Percentiles rank a stretch among this genome's conserved stretches.
Conservation (phyloP, 2,888 invertebrate genomes). For the Salticus scenicus region DNA sequence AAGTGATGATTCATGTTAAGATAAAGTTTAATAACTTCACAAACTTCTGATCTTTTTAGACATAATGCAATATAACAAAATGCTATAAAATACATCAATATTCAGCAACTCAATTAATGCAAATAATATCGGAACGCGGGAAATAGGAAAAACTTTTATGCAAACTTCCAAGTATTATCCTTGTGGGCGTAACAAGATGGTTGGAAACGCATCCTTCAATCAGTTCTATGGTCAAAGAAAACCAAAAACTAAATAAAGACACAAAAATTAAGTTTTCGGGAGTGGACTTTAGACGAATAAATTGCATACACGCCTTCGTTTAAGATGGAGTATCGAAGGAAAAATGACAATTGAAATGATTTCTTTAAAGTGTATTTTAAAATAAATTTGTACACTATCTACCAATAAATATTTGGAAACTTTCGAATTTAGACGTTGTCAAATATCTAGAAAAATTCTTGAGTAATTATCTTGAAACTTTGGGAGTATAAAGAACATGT, state of each 20-base stretch:
- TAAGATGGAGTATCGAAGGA: no score
- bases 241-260: conserved; percentile 51
- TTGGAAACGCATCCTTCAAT: conserved; percentile 21
- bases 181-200: conserved; percentile 42
- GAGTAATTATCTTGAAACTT: no score
- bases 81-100: conserved; percentile 41
- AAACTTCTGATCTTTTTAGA: background rate
- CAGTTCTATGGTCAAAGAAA: conserved; percentile 51
- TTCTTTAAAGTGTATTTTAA: no score
- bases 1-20: background rate
- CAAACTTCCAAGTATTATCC: conserved; percentile 44
- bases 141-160: conserved; percentile 39
- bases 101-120: conserved; percentile 62
- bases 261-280: conserved; percentile 57
- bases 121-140: conserved; percentile 41
- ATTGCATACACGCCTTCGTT: background rate
- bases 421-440: no score
- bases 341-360: no score
- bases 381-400: no score
- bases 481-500: no score
- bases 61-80: background rate
- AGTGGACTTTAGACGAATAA: conserved; percentile 23
- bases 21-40: background rate
- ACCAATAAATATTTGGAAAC: no score
- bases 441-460: no score